Percentiles rank a stretch among this genome's conserved stretches.
These are phyloP conservation scores for Drosophila seguyi DNA, from an alignment of 1,140 invertebrate genomes.

Conservation along the genomic window DNA sequence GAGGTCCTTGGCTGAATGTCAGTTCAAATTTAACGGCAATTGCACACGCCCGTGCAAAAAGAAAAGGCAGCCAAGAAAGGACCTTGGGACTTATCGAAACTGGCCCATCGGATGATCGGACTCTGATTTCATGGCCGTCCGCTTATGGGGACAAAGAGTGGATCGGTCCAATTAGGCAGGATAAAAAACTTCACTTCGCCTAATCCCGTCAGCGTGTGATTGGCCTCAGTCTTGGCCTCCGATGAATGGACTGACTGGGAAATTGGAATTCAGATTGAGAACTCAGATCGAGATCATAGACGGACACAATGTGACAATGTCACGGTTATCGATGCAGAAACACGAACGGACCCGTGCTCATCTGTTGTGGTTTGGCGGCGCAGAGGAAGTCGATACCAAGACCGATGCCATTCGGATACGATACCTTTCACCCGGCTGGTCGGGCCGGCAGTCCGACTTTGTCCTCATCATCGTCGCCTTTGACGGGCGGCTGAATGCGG, in stretches of 20 bases:
- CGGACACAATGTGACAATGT: slow-evolving; percentile 75
- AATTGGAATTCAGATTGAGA: slow-evolving; percentile 37
- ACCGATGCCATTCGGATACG: not conserved
- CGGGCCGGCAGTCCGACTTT: slow-evolving; percentile 47
- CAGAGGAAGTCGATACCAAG: slow-evolving; percentile 57
- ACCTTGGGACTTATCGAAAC: slow-evolving; percentile 24
- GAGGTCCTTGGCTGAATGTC: slow-evolving; percentile 42
- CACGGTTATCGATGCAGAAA: slow-evolving; percentile 73
- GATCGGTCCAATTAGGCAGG: slow-evolving; percentile 69
- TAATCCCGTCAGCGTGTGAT: slow-evolving; percentile 80
- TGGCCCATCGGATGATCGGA: slow-evolving; percentile 29
- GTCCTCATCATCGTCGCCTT: slow-evolving; percentile 46
- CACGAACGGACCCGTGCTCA: slow-evolving; percentile 24
- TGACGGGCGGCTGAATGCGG: slow-evolving; percentile 17
- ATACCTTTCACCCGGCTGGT: slow-evolving; percentile 18
- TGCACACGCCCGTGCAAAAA: slow-evolving; percentile 47
- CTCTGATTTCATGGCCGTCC: slow-evolving; percentile 68
- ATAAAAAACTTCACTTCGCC: slow-evolving; percentile 61
- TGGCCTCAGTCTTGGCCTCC: slow-evolving; percentile 52
- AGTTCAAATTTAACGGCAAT: slow-evolving; percentile 70
- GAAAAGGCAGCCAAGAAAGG: slow-evolving; percentile 21
- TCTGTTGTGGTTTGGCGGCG: slow-evolving; percentile 67
- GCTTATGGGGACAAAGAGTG: slow-evolving; percentile 18
- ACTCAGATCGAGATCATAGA: slow-evolving; percentile 60
- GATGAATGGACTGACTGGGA: slow-evolving; percentile 17